Evolutionary conservation across 2,797 vertebrate genomes (phyloP).

Genomic region (Melanotaenia trifasciata): DNA sequence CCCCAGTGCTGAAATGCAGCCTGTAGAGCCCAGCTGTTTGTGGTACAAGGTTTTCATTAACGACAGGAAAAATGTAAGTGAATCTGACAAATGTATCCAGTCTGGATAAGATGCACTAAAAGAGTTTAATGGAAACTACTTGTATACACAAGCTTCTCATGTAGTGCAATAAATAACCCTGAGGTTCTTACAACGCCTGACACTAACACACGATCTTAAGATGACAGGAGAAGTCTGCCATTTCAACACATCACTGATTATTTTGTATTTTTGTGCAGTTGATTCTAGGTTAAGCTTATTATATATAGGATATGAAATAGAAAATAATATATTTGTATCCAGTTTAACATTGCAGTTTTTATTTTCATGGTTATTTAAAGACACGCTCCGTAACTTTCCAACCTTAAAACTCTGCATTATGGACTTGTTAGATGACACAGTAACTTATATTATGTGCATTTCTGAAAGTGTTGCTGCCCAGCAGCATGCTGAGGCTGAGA

Average conservation of each 20-base stretch:
- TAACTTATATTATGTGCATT: too few species aligned
- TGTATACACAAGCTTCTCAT: background rate
- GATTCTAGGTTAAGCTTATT: too few species aligned
- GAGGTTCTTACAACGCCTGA: background rate
- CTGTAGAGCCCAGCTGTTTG: conserved; percentile 54
- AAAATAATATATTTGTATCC: too few species aligned
- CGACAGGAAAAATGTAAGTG: conserved; percentile 33
- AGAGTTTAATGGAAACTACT: background rate
- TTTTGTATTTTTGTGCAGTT: too few species aligned
- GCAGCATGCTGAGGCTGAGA: too few species aligned
- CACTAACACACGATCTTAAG: background rate
- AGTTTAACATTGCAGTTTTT: too few species aligned
- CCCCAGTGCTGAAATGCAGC: conserved; percentile 62
- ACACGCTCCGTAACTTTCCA: too few species aligned
- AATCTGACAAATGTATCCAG: background rate
- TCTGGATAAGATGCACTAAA: background rate
- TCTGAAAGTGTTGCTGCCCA: too few species aligned
- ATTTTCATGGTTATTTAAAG: too few species aligned
- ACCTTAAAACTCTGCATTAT: too few species aligned
- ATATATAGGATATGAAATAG: too few species aligned
- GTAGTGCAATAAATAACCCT: background rate
- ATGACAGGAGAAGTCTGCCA: background rate
- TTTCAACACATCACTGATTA: background rate
- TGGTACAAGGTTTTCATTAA: conserved; percentile 8
- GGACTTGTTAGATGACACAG: too few species aligned